A percentile compares a stretch with the other conserved stretches of the same genome.
These are phyloP conservation scores for Antigone vipio DNA, from an alignment of 2,113 vertebrate species.

Conservation along the genomic window DNA sequence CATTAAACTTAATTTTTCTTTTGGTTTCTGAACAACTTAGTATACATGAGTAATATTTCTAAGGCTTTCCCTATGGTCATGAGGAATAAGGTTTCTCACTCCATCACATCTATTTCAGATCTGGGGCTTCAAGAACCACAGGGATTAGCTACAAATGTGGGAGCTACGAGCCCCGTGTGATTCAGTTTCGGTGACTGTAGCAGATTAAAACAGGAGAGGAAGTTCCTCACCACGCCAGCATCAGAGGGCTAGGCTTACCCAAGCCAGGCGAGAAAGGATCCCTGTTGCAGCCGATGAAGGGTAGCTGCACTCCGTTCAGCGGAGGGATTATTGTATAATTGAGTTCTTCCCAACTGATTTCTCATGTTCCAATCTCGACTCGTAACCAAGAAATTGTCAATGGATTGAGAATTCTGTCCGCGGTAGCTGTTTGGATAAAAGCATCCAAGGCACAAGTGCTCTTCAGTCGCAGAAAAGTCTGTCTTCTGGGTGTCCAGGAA, in stretches of 20 bases:
- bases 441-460: neutral
- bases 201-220: neutral
- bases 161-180: neutral
- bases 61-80: neutral
- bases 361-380: neutral
- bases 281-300: neutral
- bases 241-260: neutral
- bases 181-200: accelerated
- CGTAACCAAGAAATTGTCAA: neutral
- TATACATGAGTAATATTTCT: neutral
- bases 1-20: neutral
- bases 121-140: neutral
- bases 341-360: neutral
- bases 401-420: neutral
- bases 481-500: neutral
- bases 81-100: neutral
- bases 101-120: neutral
- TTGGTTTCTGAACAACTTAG: neutral
- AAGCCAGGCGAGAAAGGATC: neutral
- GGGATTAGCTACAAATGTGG: neutral
- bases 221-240: neutral
- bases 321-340: neutral
- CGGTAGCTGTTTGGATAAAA: neutral
- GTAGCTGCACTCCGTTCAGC: neutral
- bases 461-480: neutral